A percentile compares a stretch with the other conserved stretches of the same genome.
Conservation (phyloP, 2,888 invertebrate species). For the Pyrrhosoma nymphula region DNA sequence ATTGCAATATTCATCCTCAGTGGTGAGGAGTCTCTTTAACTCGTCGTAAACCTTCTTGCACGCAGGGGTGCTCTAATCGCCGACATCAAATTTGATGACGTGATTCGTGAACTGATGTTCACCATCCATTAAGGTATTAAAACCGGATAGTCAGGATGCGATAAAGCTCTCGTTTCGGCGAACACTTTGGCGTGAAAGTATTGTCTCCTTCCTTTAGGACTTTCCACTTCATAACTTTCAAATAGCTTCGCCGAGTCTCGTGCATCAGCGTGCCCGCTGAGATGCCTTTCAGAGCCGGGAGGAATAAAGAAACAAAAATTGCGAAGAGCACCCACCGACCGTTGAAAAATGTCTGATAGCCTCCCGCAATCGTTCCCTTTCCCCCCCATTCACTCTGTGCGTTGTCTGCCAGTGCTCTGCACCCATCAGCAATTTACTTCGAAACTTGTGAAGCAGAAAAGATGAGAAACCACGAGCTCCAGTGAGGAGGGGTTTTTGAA, state of each 20-base stretch:
- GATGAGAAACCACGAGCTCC: background rate
- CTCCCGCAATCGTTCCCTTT: background rate
- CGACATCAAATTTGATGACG: background rate
- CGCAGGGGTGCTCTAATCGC: background rate
- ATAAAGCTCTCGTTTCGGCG: background rate
- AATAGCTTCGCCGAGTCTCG: background rate
- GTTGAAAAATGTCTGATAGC: slow-evolving; percentile 2
- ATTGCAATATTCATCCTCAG: background rate
- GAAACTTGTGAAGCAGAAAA: slow-evolving; percentile 6
- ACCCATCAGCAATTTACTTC: slow-evolving; percentile 18
- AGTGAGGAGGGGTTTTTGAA: background rate
- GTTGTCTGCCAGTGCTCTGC: background rate
- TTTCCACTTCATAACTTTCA: slow-evolving; percentile 11
- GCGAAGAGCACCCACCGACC: background rate
- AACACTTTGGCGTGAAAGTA: background rate
- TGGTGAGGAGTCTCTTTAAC: background rate
- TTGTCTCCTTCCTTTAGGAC: background rate
- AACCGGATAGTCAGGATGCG: background rate
- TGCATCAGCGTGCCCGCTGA: background rate
- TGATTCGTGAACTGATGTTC: background rate
- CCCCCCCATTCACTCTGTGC: background rate
- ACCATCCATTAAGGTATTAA: background rate
- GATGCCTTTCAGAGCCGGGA: background rate
- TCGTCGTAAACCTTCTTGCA: background rate
- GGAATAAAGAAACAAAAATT: too few species aligned